Evolutionary conservation across 1,140 invertebrate genomes (phyloP), one percentile per base, ranked within the genome.

Genomic region (Telenomus remus): DNA sequence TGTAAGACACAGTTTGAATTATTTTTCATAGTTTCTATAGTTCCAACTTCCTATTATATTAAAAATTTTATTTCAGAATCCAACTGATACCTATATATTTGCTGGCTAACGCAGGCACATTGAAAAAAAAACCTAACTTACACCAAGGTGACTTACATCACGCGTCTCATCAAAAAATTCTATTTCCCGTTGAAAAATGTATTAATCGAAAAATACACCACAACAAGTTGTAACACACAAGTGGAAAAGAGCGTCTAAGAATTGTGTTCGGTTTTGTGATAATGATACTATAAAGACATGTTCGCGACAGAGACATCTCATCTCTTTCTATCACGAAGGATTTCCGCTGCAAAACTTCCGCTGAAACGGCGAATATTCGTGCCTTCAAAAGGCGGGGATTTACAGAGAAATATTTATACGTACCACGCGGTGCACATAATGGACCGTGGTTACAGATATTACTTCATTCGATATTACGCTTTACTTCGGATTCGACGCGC

Each of bases 311-410:
- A n/a, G n/a, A n/a, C n/a, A n/a, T n/a, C n/a, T 63, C 51, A 63
- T 64, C 48, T 75, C 70, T 72, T 76, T 71, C 65, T 71, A 71
- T 66, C 66, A 34, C 61, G 47, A 19, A 37, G 35, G 51, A 71
- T 63, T 79, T 71, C 68, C 69, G 53, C 59, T 64, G 56, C 70
- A 65, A 78, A 81, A 79, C 68, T 79, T 78, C 63, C 72, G 79
- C 79, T 79, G 75, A 78, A 79, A 34, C 61, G 43, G 71, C 79
- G 72, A 78, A 79, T 78, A 70, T 79, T 77, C 61, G 48, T 64
- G 69, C 56, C 65, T 57, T 64, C 60, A 59, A 73, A 64, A 61
- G 47, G 47, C 48, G 27, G 72, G 72, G 74, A 78, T 78, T 76
- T 61, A 61, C 44, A 11, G 53, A 39, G 42, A 13, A 33, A 11